Percentiles rank a stretch among this genome's conserved stretches.
These are phyloP conservation scores for Hystrix cristata DNA, from an alignment of 2,113 vertebrate genomes.

Conservation along the genomic window DNA sequence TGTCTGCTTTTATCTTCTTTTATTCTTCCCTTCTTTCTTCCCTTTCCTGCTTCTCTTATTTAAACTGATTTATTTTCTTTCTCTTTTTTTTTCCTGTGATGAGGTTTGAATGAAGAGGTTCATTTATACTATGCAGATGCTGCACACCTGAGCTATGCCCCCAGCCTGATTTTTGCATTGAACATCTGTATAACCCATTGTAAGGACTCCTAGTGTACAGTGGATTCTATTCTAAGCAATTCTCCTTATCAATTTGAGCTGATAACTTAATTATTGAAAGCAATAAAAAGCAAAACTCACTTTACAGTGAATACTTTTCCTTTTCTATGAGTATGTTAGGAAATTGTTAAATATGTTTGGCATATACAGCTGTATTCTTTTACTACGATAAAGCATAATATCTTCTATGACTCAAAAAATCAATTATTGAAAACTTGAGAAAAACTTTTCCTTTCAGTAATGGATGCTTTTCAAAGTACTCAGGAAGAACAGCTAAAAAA, in stretches of 20 bases:
- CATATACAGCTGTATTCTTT: background rate
- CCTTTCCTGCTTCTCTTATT: no score
- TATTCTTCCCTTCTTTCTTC: background rate
- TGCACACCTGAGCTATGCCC: background rate
- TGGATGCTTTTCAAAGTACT: background rate
- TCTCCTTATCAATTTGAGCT: background rate
- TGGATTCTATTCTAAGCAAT: background rate
- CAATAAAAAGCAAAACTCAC: background rate
- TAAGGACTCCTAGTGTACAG: background rate
- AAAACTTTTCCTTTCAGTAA: background rate
- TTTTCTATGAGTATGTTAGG: background rate
- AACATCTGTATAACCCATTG: background rate
- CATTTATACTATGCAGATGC: background rate
- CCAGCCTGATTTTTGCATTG: background rate
- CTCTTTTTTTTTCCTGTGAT: background rate
- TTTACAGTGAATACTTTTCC: background rate
- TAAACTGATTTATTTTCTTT: background rate
- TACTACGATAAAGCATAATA: background rate
- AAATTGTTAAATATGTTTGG: background rate
- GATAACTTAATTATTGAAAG: conserved; percentile 4
- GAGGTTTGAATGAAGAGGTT: background rate
- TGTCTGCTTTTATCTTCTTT: background rate
- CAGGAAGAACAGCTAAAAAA: background rate
- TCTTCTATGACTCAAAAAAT: background rate
- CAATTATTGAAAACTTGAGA: conserved; percentile 4